Evolutionary conservation across 2,113 vertebrate genomes (phyloP).

Genomic region (Bungarus multicinctus): DNA sequence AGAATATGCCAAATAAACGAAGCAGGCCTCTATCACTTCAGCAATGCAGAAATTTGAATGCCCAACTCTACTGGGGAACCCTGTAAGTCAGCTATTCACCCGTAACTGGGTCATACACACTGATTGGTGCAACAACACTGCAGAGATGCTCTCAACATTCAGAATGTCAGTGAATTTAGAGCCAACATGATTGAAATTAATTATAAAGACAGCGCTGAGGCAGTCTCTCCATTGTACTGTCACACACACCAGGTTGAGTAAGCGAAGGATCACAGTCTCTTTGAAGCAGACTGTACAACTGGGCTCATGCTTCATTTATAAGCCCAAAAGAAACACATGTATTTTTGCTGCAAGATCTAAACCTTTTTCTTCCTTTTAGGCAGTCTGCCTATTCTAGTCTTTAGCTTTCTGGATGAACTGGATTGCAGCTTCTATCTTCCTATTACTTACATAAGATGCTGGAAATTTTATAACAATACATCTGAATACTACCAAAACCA

Average conservation of each 20-base stretch:
- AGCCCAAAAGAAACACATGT: neutral
- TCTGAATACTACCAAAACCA: neutral
- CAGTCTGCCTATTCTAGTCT: neutral
- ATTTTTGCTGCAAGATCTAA: neutral
- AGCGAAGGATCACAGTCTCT: neutral
- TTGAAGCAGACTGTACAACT: neutral
- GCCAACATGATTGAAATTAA: neutral
- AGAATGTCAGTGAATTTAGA: neutral
- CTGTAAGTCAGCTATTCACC: slow-evolving; percentile 7
- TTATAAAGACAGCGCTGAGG: neutral
- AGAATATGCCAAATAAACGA: neutral
- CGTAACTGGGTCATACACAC: slow-evolving; percentile 31
- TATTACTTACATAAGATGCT: neutral
- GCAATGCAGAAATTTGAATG: neutral
- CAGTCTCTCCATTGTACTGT: neutral
- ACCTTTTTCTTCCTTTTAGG: neutral
- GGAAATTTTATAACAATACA: neutral
- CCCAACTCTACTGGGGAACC: neutral
- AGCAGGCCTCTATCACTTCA: neutral
- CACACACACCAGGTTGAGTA: neutral
- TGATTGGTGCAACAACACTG: slow-evolving; percentile 1
- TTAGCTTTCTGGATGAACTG: too few species aligned
- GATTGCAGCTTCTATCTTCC: neutral
- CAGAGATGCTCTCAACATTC: slow-evolving; percentile 1
- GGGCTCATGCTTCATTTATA: neutral